phyloP scores from a whole-genome alignment of 1,140 invertebrate species.

The Trachymyrmex septentrionalis region DNA sequence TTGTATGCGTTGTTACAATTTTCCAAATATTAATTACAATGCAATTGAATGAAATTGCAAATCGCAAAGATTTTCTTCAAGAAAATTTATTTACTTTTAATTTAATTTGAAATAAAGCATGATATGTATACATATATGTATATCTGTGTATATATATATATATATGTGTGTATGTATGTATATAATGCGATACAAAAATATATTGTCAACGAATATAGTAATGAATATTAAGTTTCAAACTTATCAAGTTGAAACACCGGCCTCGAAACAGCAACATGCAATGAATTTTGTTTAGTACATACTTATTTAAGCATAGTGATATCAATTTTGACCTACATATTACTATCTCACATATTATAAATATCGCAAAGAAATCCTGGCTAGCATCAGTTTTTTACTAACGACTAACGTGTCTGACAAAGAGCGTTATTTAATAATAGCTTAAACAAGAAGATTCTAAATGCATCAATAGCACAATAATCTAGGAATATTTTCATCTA shows the following conservation, averaged over 20 bases:
- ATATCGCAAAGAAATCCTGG: conserved; percentile 16
- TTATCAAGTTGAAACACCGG: conserved; percentile 65
- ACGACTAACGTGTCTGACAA: neutral
- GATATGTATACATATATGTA: conserved; percentile 1
- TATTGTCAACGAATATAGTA: conserved; percentile 69
- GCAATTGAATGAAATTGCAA: conserved; percentile 7
- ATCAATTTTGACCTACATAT: conserved; percentile 36
- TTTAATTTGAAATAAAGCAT: conserved; percentile 35
- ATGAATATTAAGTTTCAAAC: conserved; percentile 74
- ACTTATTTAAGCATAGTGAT: conserved; percentile 58
- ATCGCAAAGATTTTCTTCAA: conserved; percentile 2
- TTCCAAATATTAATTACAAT: conserved; percentile 24
- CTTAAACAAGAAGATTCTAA: conserved; percentile 22
- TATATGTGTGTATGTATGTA: neutral
- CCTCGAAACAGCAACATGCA: conserved; percentile 65
- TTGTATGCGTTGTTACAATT: conserved; percentile 35
- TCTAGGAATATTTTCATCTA: conserved; percentile 19
- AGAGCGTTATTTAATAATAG: conserved; percentile 31
- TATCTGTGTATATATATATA: neutral
- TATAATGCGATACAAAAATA: conserved; percentile 6
- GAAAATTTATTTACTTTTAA: conserved; percentile 31
- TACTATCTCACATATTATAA: conserved; percentile 20
- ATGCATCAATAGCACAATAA: conserved; percentile 46
- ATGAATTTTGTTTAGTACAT: conserved; percentile 60
- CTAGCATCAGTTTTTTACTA: conserved; percentile 22